Base-by-base conservation (phyloP, 2,888 invertebrate genomes). In the Troglohyphantes excavatus region DNA sequence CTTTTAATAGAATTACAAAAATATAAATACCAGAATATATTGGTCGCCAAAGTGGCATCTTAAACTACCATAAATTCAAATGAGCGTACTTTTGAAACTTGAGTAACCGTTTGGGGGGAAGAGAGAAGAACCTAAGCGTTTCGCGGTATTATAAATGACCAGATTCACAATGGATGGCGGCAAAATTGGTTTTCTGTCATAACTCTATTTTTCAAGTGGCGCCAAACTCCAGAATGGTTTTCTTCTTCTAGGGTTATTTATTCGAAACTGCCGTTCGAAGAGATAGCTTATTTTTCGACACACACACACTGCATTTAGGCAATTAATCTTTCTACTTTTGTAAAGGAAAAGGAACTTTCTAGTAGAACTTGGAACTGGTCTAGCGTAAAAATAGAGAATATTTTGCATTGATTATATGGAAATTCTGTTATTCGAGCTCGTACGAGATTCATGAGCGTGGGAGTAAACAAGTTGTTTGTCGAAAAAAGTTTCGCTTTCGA, bases 131-230 rank as follows among this genome's bases (percentile, higher is more conserved):
- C 29, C 29, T 75, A 53, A 46, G 46, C 78, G 21, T 17, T 26
- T 26, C 63, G 23, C 23, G 39, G 26, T 43, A 53, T 79, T 79
- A 79, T 79, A 46, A 79, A 79, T 68, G 79, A 79, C 43, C 27
- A 29, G 67, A 21, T 43, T 29, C 21, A 33, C 27, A 68, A 79
- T 79, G 27, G 43, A 79, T 79, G 79, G 67, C 17, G 13, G 26
- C 67, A 46, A 67, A 79, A 79, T 79, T 79, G 79, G 79, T 53
- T 79, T 79, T 79, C 79, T 68, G 79, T 79, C 79, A 79, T 68
- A 79, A 79, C 79, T 79, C 79, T 79, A 79, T 79, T 79, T 79
- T 79, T 79, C 79, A 79, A 67, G 63, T 26, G 78, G 78, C 78
- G 78, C 61, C 78, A 39, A 13, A 53, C 53, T 23, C 78, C 63